Evolutionary conservation across 2,797 vertebrate genomes (phyloP).

Genomic region (Siniperca obscura): DNA sequence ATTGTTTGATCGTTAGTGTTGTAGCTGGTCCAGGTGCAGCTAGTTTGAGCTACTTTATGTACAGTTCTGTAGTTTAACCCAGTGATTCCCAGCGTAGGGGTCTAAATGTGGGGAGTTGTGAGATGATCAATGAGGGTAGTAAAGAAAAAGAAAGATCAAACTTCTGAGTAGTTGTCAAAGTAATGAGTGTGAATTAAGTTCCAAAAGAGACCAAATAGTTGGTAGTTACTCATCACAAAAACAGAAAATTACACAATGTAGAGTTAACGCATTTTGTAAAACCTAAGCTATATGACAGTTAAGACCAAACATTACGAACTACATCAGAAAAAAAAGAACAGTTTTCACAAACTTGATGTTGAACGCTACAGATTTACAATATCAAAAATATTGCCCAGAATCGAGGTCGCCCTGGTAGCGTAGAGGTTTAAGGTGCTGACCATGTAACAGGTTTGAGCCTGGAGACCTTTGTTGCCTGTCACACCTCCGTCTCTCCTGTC

Average conservation of each 20-base stretch:
- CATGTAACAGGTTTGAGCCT: constrained; percentile 1
- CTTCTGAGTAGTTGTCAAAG: background rate
- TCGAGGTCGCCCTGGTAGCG: background rate
- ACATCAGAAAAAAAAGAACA: no score
- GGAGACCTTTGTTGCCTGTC: background rate
- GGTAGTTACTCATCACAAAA: background rate
- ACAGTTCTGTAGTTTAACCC: no score
- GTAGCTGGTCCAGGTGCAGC: no score
- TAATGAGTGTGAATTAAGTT: background rate
- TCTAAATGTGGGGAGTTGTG: background rate
- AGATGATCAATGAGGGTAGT: background rate
- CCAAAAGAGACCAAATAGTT: background rate
- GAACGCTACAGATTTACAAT: background rate
- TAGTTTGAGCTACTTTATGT: background rate
- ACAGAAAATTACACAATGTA: no score
- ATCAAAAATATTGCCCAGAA: background rate
- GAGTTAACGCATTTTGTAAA: no score
- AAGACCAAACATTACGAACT: background rate
- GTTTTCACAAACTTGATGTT: background rate
- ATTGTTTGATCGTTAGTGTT: background rate
- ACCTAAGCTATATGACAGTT: background rate
- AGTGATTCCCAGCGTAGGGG: background rate
- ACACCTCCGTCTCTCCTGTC: no score
- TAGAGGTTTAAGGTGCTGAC: background rate
- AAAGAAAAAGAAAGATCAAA: no score